A percentile compares a stretch with the other conserved stretches of the same genome.
phyloP scores from a whole-genome alignment of 2,888 invertebrate species.

The Congeria kusceri region DNA sequence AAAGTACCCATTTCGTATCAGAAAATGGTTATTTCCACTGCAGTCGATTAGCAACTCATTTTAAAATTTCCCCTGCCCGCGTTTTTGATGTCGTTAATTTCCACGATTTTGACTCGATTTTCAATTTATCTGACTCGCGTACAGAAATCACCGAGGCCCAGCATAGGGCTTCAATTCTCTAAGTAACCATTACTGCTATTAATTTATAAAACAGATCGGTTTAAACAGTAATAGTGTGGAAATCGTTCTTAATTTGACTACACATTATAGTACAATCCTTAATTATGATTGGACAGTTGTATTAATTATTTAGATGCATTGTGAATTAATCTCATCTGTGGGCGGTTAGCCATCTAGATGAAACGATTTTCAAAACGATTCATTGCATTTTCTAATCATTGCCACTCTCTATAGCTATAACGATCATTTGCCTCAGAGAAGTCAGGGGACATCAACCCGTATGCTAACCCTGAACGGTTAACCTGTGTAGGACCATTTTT shows the following conservation, averaged over 20 bases:
- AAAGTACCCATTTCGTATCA: slow-evolving; percentile 40
- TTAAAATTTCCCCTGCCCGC: slow-evolving; percentile 58
- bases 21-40: slow-evolving; percentile 59
- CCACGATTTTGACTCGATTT: slow-evolving; percentile 35
- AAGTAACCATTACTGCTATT: slow-evolving; percentile 59
- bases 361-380: too few species aligned
- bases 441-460: too few species aligned
- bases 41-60: slow-evolving; percentile 58
- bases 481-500: too few species aligned
- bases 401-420: too few species aligned
- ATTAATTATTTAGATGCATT: slow-evolving; percentile 5
- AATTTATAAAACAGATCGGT: slow-evolving; percentile 47
- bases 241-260: neutral
- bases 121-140: slow-evolving; percentile 15
- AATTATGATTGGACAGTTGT: neutral
- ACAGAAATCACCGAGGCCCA: slow-evolving; percentile 28
- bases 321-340: too few species aligned
- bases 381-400: too few species aligned
- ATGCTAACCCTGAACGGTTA: too few species aligned
- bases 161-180: slow-evolving; percentile 50
- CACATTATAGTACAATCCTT: neutral
- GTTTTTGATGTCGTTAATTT: slow-evolving; percentile 54
- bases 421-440: too few species aligned
- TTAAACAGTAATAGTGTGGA: slow-evolving; percentile 5
- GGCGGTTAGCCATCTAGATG: too few species aligned